Base-by-base conservation (phyloP, 2,797 vertebrate species). In the Hippoglossus hippoglossus region DNA sequence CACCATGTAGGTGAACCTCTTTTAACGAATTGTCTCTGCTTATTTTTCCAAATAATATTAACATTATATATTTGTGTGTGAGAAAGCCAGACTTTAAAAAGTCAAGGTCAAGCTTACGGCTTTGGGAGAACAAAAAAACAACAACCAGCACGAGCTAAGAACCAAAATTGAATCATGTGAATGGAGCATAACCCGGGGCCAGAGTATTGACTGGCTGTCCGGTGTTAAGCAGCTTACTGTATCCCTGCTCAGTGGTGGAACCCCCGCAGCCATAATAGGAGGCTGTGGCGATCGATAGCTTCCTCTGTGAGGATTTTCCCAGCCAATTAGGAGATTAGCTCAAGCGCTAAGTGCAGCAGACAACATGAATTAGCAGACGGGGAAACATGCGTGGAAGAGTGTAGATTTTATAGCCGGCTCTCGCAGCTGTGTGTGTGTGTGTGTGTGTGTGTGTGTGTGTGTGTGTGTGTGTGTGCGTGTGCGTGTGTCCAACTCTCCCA, bases 281-380 rank as follows among this genome's bases (percentile, higher is more conserved):
- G 75, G 85, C 86, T 83, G 85, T 58, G 68, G 73, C 52, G 79
- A 94, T 95, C 93, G 71, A 94, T 94, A 79, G 87, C 81, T 88
- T 93, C 90, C 89, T 90, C 87, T 79, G 86, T 78, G 68, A 93
- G 92, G 91, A 93, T 94, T 94, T 94, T 92, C 91, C 84, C 90
- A 91, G 90, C 89, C 92, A 95, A 94, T 94, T 93, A 94, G 89
- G 84, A 87, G 93, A 94, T 94, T 93, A 93, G 89, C 82, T 91
- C 66, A 79, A 84, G 83, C 74, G 75, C 84, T 90, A 92, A 93
- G 87, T 90, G 87, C 86, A 81, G 58, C 83, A 91, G 88, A 91
- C 91, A 92, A 87, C 79, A 85, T 79, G 84, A 93, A 93, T 92
- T 90, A 87, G 78, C 76, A 72, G 80, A 65, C 49, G 74, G 80